A percentile compares a stretch with the other conserved stretches of the same genome.
Evolutionary conservation across 2,888 invertebrate genomes (phyloP).

Genomic region (Alviniconcha strummeri): DNA sequence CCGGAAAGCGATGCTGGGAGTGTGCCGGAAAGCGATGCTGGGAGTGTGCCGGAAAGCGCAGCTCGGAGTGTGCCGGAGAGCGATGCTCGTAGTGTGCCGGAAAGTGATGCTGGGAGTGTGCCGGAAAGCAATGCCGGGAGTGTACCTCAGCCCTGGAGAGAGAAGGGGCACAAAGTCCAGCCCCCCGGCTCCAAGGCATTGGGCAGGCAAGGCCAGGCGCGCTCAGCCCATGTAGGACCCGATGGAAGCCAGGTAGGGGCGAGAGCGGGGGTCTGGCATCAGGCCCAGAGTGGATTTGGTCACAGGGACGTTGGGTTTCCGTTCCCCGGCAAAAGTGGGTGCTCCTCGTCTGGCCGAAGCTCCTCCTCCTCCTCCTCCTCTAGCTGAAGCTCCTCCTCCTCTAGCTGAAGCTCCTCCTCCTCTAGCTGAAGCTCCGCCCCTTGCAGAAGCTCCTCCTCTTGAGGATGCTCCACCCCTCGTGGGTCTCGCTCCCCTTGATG

Average conservation of each 20-base stretch:
- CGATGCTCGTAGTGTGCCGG: too few relatives aligned
- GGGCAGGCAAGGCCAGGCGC: too few relatives aligned
- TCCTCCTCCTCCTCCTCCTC: conserved; percentile 25
- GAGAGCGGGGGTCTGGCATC: conserved; percentile 62
- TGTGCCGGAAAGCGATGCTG: too few relatives aligned
- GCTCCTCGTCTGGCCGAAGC: conserved; percentile 4
- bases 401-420: conserved; percentile 30
- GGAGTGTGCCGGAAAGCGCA: too few relatives aligned
- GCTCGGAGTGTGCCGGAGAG: too few relatives aligned
- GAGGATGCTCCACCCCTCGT: conserved; percentile 27
- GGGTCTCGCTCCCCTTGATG: conserved; percentile 34
- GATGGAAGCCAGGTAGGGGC: conserved; percentile 52
- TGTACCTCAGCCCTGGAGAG: too few relatives aligned
- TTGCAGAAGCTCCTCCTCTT: conserved; percentile 27
- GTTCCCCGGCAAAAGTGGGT: conserved; percentile 12
- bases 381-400: conserved; percentile 8
- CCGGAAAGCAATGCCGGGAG: too few relatives aligned
- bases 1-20: too few relatives aligned
- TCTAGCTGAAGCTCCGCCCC: conserved; percentile 28
- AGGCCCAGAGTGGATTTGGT: conserved; percentile 49
- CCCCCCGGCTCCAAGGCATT: too few relatives aligned
- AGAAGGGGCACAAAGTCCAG: too few relatives aligned
- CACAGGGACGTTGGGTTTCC: conserved; percentile 25
- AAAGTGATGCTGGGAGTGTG: too few relatives aligned
- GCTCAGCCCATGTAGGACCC: conserved; percentile 43